These are phyloP conservation scores for Bovichtus diacanthus DNA, from an alignment of 2,797 vertebrate genomes.

Conservation along the genomic window DNA sequence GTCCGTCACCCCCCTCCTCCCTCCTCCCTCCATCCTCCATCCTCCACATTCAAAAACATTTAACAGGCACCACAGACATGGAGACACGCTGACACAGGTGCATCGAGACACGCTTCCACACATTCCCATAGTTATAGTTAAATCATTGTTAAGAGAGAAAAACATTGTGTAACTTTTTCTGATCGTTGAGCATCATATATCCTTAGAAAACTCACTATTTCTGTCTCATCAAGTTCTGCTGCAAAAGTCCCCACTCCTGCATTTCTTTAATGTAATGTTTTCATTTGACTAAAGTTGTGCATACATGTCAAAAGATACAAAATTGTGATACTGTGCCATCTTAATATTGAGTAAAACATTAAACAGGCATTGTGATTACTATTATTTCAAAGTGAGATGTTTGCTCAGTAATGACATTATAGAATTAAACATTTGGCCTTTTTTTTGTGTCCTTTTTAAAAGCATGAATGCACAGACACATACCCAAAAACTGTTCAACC, in stretches of 20 bases:
- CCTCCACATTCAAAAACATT: too few relatives aligned
- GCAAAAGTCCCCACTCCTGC: background rate
- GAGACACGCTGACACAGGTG: background rate
- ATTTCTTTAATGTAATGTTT: background rate
- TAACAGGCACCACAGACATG: background rate
- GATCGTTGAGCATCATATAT: background rate
- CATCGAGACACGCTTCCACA: background rate
- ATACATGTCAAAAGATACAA: too few relatives aligned
- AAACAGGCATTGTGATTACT: background rate
- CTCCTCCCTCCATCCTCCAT: background rate
- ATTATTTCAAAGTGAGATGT: background rate
- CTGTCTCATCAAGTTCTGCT: background rate
- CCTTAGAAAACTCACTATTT: background rate
- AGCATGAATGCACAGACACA: background rate
- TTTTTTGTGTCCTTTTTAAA: background rate
- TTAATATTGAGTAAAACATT: background rate
- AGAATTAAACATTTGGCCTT: background rate
- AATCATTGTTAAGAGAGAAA: background rate
- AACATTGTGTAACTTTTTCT: background rate
- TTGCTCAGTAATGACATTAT: background rate
- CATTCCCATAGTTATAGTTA: too few relatives aligned
- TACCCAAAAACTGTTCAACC: too few relatives aligned
- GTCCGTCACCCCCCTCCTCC: background rate
- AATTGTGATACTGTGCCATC: background rate
- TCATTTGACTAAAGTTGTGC: background rate